phyloP scores from a whole-genome alignment of 2,888 invertebrate species.

The Pilophorus perplexus region DNA sequence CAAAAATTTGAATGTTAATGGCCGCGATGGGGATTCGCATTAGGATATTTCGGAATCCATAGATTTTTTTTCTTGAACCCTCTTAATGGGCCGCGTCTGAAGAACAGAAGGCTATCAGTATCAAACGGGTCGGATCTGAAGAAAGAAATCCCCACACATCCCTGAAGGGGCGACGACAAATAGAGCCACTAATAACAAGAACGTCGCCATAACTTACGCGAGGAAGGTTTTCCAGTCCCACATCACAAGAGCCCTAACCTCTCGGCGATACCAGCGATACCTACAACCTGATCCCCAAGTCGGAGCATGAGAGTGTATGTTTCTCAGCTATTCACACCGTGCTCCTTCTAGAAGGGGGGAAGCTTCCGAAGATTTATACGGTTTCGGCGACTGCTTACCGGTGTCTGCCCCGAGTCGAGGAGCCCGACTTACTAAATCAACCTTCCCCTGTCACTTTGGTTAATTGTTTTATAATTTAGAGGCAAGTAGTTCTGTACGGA shows the following conservation, averaged over 20 bases:
- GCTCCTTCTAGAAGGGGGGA: no score
- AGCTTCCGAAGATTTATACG: slow-evolving; percentile 28
- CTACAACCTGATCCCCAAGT: slow-evolving; percentile 26
- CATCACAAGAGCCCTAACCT: neutral
- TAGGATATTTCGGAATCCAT: no score
- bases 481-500: no score
- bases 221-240: neutral
- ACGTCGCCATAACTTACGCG: slow-evolving; percentile 36
- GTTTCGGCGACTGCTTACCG: slow-evolving; percentile 35
- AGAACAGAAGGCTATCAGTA: slow-evolving; percentile 23
- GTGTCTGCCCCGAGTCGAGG: slow-evolving; percentile 15
- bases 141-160: slow-evolving; percentile 6
- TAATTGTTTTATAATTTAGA: slow-evolving; percentile 40
- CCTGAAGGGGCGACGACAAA: slow-evolving; percentile 36
- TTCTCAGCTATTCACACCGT: slow-evolving; percentile 26
- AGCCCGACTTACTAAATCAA: slow-evolving; percentile 34
- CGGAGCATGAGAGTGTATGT: neutral
- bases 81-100: slow-evolving; percentile 14
- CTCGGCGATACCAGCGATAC: neutral
- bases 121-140: slow-evolving; percentile 24
- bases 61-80: no score
- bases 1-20: no score
- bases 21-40: neutral
- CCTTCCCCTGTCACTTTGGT: slow-evolving; percentile 29
- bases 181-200: slow-evolving; percentile 42